Base-by-base conservation (phyloP, 2,797 vertebrate species). In the Heteromormyrus szaboi region DNA sequence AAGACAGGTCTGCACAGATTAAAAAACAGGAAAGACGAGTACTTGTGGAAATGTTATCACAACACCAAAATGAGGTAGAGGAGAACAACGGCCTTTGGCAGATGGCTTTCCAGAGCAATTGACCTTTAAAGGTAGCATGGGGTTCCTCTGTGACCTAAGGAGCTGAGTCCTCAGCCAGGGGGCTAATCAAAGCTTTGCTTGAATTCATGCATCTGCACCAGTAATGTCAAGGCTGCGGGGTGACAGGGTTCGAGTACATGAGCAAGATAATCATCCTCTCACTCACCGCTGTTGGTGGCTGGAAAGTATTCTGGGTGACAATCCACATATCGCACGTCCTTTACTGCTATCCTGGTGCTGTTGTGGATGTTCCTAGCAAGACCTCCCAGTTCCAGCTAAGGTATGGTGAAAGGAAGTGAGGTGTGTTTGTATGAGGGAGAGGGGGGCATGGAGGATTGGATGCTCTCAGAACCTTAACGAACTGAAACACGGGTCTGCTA, bases 301-400 rank as follows among this genome's bases (percentile, higher is more conserved):
- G 93, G 94, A n/a, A 90, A 48, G 88, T 94, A 94, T 7, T 86
- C 0, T 11, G 90, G 88, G 8, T 95, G 88, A 88, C 96, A 96
- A 89, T 17, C 3, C 3, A 46, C 0, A 87, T 94, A 96, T 33
- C 0, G 79, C 89, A 96, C 89, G 51, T 96, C 93, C 87, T 72
- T 94, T 88, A 96, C 95, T 89, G 91, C 94, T 51, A 96, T 95
- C 65, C 90, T 87, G 19, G 85, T 0, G 0, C 5, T 51, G 0
- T 87, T n/a, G 76, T 48, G 68, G 22, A 94, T 86, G 50, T 92
- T 92, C 25, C 37, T 25, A 37, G 92, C 87, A 0, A 48, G 93
- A 86, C 94, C 95, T 91, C 94, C 94, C 91, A 96, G 94, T 8
- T 87, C 94, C 88, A 96, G 89, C 96, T 96, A 88, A 33, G 4